Evolutionary conservation across 2,888 invertebrate genomes (phyloP), one percentile per base, ranked within the genome.

Genomic region (Crematogaster levior): DNA sequence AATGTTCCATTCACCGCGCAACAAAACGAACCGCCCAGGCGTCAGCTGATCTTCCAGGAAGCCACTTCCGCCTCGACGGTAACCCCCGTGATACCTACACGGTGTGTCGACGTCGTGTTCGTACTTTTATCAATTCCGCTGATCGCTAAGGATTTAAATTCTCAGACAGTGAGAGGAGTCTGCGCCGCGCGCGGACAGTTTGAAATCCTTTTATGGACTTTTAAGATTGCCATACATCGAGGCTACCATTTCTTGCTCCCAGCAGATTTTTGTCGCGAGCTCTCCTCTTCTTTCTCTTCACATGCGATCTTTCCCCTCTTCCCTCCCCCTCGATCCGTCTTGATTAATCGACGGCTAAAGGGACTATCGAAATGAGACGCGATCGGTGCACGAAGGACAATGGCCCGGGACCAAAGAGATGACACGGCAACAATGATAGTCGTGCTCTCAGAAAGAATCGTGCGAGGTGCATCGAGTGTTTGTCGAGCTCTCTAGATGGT

Each of bases 401-500:
- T 85, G 89, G 90, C 88, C 85, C 58, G 66, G 65, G 74, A n/a
- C 74, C 68, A 53, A 83, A 84, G 90, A 91, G 92, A 93, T 93
- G 93, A 93, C 92, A 91, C 88, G 88, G 92, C 93, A 93, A 93
- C 92, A 93, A 93, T 91, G 90, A 88, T 73, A 83, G 85, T 84
- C 85, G 85, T 90, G 87, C 89, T 91, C 90, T 88, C 85, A 90
- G 90, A 88, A 87, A 91, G 90, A 91, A 88, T 87, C 89, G 86
- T 86, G 90, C 86, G 90, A 91, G 91, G 86, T 83, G 65, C 80
- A 86, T 93, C 87, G 91, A 94, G 93, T 94, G 93, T 94, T 94
- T 94, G 92, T 93, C 90, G 91, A 93, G 93, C 93, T 93, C 93
- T 94, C 92, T 91, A 90, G 90, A 91, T 85, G 89, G 90, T 89